Evolutionary conservation across 2,113 vertebrate genomes (phyloP), one percentile per base, ranked within the genome.

Genomic region (Copsychus sechellarum): DNA sequence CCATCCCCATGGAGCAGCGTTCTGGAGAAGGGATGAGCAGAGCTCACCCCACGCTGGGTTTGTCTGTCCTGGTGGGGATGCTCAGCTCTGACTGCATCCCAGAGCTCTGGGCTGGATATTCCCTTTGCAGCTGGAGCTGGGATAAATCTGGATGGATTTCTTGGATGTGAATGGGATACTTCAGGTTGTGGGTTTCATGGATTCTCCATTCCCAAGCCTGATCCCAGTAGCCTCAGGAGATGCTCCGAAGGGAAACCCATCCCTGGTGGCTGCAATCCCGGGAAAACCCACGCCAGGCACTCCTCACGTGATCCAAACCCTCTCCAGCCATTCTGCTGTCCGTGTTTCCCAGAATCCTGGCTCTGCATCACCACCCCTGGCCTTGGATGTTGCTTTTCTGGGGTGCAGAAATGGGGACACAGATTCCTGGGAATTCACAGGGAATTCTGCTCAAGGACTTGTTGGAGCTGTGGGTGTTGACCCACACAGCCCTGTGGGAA

Each of bases 1-100:
- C 31, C 2, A 0, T 45, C 47, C 78, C 81, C 12, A 0, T 0
- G 0, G 33, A 50, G 51, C n/a, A 33, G 81, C 31, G 58, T 5
- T 34, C 70, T 1, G 12, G 33, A 48, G 65, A 33, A 40, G 60
- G 10, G 25, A 70, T 6, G 58, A 3, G 66, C 19, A 4, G 28
- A 76, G n/a, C 0, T 9, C 38, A 1, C 14, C 48, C 72, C 14
- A 7, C 33, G 0, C 8, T 1, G 33, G 2, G 11, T 36, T 17
- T 12, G 5, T 9, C 47, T 9, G 25, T 70, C 31, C 25, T 0
- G 3, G 0, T 4, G 25, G 23, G 47, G 14, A 20, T 22, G 50
- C 16, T 42, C 78, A 20, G 7, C 67, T 3, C 21, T 8, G 1
- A 11, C 56, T 6, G 6, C 61, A 57, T 11, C 70, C 70, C 2